A percentile compares a stretch with the other conserved stretches of the same genome.
Evolutionary conservation across 2,113 vertebrate genomes (phyloP).

Genomic region (Corythaeola cristata): DNA sequence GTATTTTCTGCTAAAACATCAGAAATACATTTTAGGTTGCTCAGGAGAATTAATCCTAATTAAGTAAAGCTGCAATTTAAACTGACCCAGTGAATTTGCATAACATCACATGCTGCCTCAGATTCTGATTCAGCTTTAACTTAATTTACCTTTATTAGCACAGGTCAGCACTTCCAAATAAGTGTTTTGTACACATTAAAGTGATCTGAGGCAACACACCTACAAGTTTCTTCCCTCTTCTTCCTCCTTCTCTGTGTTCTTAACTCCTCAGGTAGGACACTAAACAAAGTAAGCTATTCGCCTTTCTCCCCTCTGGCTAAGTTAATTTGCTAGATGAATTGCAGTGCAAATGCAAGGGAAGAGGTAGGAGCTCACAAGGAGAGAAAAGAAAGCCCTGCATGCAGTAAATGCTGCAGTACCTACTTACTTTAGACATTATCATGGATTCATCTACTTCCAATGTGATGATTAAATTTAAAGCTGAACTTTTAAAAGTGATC

Average conservation of each 20-base stretch:
- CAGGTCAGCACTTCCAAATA: background rate
- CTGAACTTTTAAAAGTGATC: background rate
- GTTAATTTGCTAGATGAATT: background rate
- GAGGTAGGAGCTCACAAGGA: background rate
- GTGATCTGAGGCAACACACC: background rate
- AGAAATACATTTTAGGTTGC: conserved; percentile 2
- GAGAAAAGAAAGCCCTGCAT: background rate
- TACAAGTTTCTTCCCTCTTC: background rate
- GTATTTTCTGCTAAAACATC: background rate
- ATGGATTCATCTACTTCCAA: background rate
- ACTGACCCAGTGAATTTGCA: background rate
- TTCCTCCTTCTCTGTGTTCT: background rate
- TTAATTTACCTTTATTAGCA: background rate
- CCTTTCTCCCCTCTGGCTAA: background rate
- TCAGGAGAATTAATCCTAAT: conserved; percentile 21
- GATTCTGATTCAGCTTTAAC: background rate
- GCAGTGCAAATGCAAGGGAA: background rate
- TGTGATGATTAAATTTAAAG: background rate
- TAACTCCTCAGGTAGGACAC: background rate
- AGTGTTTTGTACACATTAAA: background rate
- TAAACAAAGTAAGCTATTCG: background rate
- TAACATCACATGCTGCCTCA: background rate
- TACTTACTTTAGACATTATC: background rate
- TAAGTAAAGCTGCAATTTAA: conserved; percentile 37
- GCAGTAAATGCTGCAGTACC: background rate